Conservation (phyloP, 2,888 invertebrate genomes). For the Lasioglossum morio region DNA sequence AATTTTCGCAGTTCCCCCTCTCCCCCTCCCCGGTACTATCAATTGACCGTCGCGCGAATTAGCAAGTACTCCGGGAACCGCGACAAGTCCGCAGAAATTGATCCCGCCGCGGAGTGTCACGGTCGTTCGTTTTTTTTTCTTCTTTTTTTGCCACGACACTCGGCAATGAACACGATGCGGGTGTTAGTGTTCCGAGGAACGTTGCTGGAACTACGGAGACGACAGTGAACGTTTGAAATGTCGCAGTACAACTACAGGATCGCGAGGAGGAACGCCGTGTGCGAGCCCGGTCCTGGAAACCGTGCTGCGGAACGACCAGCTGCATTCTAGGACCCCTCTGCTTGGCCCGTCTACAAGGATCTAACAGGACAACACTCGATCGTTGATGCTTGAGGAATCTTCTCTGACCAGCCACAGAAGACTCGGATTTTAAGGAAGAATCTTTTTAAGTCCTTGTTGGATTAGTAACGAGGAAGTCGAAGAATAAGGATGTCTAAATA, state of each 20-base stretch:
- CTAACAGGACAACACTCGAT: neutral
- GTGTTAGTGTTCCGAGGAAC: constrained; percentile 10
- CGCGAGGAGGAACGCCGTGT: neutral
- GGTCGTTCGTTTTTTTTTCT: neutral
- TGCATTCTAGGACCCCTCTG: neutral
- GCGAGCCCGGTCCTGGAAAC: neutral
- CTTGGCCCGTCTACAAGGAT: neutral
- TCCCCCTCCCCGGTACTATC: neutral
- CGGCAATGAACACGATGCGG: neutral
- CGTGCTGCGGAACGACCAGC: neutral
- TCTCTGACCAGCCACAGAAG: too few species aligned
- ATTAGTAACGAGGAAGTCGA: neutral
- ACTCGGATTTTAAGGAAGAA: neutral
- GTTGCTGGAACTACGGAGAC: neutral
- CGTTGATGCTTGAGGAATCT: too few species aligned
- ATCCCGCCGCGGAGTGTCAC: constrained; percentile 32
- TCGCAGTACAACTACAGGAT: constrained; percentile 2
- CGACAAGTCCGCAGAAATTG: constrained; percentile 30
- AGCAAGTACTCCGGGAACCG: neutral
- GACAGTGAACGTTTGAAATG: constrained; percentile 5
- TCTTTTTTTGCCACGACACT: neutral
- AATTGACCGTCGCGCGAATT: constrained; percentile 10
- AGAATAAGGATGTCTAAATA: neutral
- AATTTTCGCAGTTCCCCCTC: neutral
- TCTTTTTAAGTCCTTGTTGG: neutral